Evolutionary conservation across 1,140 invertebrate species (phyloP).

Genomic region (Sesamia nonagrioides): DNA sequence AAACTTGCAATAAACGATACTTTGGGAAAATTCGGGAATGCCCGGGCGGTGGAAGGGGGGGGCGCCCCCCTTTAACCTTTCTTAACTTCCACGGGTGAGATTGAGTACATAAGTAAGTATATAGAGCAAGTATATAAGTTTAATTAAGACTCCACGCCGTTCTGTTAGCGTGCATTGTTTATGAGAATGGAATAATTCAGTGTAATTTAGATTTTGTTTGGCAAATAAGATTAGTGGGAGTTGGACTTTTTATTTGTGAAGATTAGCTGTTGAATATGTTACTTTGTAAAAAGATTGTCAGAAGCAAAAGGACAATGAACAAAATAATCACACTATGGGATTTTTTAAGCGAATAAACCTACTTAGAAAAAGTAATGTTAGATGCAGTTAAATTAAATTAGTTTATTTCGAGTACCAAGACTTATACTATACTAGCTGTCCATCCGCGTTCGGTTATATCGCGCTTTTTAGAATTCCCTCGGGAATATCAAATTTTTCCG

Average conservation of each 20-base stretch:
- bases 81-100: constrained; percentile 84
- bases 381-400: too few relatives aligned
- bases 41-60: constrained; percentile 56
- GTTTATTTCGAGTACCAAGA: too few relatives aligned
- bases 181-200: constrained; percentile 68
- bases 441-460: too few relatives aligned
- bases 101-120: constrained; percentile 81
- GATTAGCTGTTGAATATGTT: background rate
- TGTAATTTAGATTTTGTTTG: constrained; percentile 62
- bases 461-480: too few relatives aligned
- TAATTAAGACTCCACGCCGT: constrained; percentile 76
- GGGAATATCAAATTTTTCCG: too few relatives aligned
- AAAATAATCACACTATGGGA: too few relatives aligned
- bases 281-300: too few relatives aligned
- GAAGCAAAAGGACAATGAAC: too few relatives aligned
- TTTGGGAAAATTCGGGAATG: constrained; percentile 83
- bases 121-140: constrained; percentile 75
- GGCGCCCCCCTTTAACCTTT: constrained; percentile 77
- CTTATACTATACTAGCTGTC: too few relatives aligned
- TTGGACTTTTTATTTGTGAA: background rate
- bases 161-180: constrained; percentile 77
- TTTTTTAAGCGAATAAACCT: too few relatives aligned
- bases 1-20: constrained; percentile 85
- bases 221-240: constrained; percentile 44
- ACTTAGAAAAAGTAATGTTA: too few relatives aligned